Base-by-base conservation (phyloP, 2,113 vertebrate genomes). In the Pomatorhinus ruficollis region DNA sequence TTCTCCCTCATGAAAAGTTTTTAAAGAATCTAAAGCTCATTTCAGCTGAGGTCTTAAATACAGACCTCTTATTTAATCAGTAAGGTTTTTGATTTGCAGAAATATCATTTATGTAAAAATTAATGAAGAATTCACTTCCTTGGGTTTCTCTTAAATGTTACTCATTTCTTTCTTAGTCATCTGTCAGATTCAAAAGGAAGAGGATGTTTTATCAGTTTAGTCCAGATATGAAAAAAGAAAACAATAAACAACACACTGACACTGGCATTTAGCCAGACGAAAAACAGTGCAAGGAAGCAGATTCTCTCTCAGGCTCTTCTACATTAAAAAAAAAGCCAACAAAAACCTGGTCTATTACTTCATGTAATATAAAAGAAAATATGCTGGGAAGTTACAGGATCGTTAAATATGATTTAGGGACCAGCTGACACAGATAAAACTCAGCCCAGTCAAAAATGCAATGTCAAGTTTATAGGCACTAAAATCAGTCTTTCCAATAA, bases 141-240 rank as follows among this genome's bases (percentile, higher is more conserved):
- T 5, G 5, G 9, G 13, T 61, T 93, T 87, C 50, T 82, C n/a
- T 59, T 53, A 83, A 77, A 12, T 8, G 21, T 45, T 75, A 56
- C 49, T 53, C 14, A 71, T n/a, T 40, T 72, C 37, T 88, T 75
- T 93, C 72, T 81, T 78, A 91, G 68, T 61, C 20, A 65, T 75
- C 22, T 45, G 27, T 90, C 61, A 91, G 70, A 91, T 92, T 88
- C 65, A 95, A 91, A 95, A 81, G 84, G 97, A 97, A 96, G 93
- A 96, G 95, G 92, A 95, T 94, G 95, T 97, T 96, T 97, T 95
- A 96, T 96, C 96, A 93, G 86, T 87, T 95, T 78, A 61, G 90
- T 94, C 47, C 96, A 96, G 94, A 95, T 53, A 84, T 19, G 23
- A 74, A 95, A 90, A 93, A 87, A 83, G 31, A 85, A 94, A 89